phyloP scores from a whole-genome alignment of 1,140 invertebrate genomes.

The Brachionus koreanus region DNA sequence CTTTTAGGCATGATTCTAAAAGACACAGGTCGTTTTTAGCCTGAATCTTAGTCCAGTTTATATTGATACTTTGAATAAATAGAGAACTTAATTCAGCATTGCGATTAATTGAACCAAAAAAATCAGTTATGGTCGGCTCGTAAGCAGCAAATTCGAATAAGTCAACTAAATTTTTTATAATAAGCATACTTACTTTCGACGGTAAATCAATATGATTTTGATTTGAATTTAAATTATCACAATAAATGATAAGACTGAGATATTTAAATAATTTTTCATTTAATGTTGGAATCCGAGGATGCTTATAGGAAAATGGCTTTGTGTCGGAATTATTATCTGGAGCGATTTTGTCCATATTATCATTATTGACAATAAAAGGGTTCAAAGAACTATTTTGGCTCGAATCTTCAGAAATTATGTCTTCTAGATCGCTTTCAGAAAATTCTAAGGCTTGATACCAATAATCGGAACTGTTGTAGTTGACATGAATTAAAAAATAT shows the following conservation, averaged over 20 bases:
- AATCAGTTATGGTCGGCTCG: conserved; percentile 58
- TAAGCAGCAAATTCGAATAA: neutral
- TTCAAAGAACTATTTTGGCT: conserved; percentile 27
- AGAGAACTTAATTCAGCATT: conserved; percentile 68
- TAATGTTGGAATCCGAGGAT: neutral
- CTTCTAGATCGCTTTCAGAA: neutral
- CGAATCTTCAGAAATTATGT: neutral
- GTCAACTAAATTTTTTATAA: conserved; percentile 33
- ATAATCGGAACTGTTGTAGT: conserved; percentile 17
- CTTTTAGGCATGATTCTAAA: conserved; percentile 63
- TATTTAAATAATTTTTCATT: conserved; percentile 34
- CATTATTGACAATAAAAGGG: neutral
- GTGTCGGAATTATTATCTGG: neutral
- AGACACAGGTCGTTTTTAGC: conserved; percentile 61
- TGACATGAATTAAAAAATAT: neutral
- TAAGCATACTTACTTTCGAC: neutral
- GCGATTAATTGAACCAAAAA: conserved; percentile 63
- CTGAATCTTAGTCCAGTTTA: conserved; percentile 61
- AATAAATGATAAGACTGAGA: neutral
- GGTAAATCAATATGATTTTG: conserved; percentile 14
- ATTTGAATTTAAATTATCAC: conserved; percentile 2
- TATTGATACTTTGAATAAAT: conserved; percentile 68
- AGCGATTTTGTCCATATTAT: neutral
- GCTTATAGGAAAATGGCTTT: neutral
- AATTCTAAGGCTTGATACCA: neutral